phyloP scores from a whole-genome alignment of 2,888 invertebrate species.

The Cheiracanthium punctorium region DNA sequence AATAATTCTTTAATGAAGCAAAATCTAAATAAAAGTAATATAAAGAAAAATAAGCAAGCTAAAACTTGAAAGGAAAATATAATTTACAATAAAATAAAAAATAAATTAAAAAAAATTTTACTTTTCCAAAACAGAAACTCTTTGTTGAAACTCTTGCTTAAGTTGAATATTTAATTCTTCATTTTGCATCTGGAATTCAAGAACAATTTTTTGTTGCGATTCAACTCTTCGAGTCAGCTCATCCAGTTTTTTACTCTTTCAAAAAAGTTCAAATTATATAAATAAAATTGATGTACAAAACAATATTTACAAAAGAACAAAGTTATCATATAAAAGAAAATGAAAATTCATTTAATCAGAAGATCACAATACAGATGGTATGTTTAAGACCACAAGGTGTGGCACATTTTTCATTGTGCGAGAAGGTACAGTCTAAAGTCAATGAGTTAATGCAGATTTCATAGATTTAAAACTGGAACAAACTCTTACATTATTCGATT shows the following conservation, averaged over 20 bases:
- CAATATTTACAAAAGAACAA: too few relatives aligned
- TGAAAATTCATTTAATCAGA: too few relatives aligned
- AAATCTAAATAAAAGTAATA: slow-evolving; percentile 13
- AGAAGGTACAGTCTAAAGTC: too few relatives aligned
- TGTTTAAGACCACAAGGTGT: too few relatives aligned
- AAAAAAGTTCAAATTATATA: not conserved
- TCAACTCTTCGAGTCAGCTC: slow-evolving; percentile 37
- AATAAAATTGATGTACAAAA: too few relatives aligned
- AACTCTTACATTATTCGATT: too few relatives aligned
- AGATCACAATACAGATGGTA: too few relatives aligned
- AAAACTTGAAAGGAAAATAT: not conserved
- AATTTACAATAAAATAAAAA: not conserved
- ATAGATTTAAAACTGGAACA: too few relatives aligned
- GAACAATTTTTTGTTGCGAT: slow-evolving; percentile 28
- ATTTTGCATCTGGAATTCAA: slow-evolving; percentile 51
- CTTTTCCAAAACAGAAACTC: slow-evolving; percentile 49
- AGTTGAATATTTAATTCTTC: slow-evolving; percentile 50
- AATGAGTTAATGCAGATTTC: too few relatives aligned
- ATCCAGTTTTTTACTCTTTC: slow-evolving; percentile 49
- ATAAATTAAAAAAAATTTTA: not conserved
- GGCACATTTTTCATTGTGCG: too few relatives aligned
- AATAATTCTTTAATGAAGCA: slow-evolving; percentile 39
- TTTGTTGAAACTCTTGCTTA: slow-evolving; percentile 46
- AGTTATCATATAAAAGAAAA: too few relatives aligned
- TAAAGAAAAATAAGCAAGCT: too few relatives aligned